Evolutionary conservation across 2,113 vertebrate genomes (phyloP), one percentile per base, ranked within the genome.

Genomic region (Oncorhynchus kisutch): DNA sequence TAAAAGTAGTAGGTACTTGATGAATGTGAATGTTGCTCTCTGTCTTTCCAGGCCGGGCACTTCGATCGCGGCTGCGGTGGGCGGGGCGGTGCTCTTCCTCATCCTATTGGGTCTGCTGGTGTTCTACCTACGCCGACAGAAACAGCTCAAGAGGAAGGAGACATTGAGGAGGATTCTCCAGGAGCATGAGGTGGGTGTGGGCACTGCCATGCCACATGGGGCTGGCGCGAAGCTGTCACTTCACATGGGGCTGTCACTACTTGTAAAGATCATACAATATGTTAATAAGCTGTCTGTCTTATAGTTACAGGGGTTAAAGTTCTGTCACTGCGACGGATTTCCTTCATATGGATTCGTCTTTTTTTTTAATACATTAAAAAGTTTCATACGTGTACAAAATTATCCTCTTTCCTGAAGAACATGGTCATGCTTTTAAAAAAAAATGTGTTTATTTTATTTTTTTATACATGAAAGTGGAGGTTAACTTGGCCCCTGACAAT

Each of bases 101-200:
- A 91, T 98, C 78, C 81, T 97, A 5, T 80, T 95, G 70, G 88
- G 92, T 22, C 86, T 96, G 85, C 84, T 95, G 2, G 89, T 95
- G 4, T 83, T 96, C 84, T 93, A 95, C 5, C 88, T 97, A 82
- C 94, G 90, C 78, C 94, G 96, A 31, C 91, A 96, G 86, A 94
- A 93, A 57, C 95, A 95, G 86, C 92, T 96, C 85, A 95, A 94
- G 88, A 94, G 90, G 71, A 99, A 98, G 78, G 95, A 97, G 81
- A 94, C 95, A 0, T 88, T 95, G 93, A 89, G 95, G 75, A 93
- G 97, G 84, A 91, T 95, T 82, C 91, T 96, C 82, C 97, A 99
- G 84, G 97, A 99, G 77, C 94, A 96, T 0, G 97, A 99, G 96
- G 97, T 97, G 64, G 65, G 82, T 18, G 12, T 4, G 4, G 14